phyloP scores from a whole-genome alignment of 2,888 invertebrate species.

The Harpalus rubripes region DNA sequence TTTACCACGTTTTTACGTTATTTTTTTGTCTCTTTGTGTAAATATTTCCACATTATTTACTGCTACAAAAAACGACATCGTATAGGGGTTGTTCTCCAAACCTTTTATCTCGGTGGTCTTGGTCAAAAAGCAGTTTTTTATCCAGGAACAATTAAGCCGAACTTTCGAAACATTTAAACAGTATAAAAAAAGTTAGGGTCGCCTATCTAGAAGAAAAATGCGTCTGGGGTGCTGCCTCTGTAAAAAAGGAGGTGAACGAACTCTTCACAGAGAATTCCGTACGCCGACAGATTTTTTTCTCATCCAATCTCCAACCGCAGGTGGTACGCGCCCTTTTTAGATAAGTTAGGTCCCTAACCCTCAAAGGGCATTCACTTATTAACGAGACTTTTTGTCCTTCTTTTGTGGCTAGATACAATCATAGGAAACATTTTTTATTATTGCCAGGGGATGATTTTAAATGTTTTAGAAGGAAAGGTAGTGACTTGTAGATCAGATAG shows the following conservation, averaged over 20 bases:
- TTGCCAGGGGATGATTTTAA: slow-evolving; percentile 16
- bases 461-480: background rate
- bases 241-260: slow-evolving; percentile 68
- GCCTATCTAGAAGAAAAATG: slow-evolving; percentile 69
- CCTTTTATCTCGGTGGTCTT: slow-evolving; percentile 40
- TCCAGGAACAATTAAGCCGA: slow-evolving; percentile 46
- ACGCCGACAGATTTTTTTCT: slow-evolving; percentile 59
- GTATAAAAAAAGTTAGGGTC: slow-evolving; percentile 59
- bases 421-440: slow-evolving; percentile 2
- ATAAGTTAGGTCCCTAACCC: slow-evolving; percentile 36
- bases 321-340: slow-evolving; percentile 44
- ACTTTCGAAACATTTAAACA: slow-evolving; percentile 56
- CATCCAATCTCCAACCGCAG: slow-evolving; percentile 27
- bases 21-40: too few relatives aligned
- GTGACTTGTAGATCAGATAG: background rate
- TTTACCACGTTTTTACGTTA: too few relatives aligned
- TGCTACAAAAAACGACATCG: too few relatives aligned
- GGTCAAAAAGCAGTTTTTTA: slow-evolving; percentile 51
- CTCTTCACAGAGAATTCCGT: slow-evolving; percentile 66
- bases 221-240: slow-evolving; percentile 67
- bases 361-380: slow-evolving; percentile 57
- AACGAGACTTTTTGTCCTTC: slow-evolving; percentile 37
- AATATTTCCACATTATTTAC: too few relatives aligned
- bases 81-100: background rate
- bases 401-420: slow-evolving; percentile 41